Evolutionary conservation across 2,113 vertebrate species (phyloP).

Genomic region (Formicarius rufipectus): DNA sequence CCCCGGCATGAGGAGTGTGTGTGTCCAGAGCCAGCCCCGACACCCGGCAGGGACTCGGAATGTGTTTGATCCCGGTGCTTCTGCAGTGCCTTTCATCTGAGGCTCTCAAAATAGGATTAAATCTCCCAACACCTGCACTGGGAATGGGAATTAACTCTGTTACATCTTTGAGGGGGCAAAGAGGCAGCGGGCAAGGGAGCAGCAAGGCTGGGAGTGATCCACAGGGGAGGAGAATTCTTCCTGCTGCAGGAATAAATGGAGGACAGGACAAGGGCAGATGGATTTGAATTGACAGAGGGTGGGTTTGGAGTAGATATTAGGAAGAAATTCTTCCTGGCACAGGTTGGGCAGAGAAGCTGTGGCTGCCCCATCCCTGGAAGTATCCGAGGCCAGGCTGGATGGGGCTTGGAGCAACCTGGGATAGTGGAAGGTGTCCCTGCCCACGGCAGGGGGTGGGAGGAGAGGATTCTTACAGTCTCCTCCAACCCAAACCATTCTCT

Average conservation of each 20-base stretch:
- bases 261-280: neutral
- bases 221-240: neutral
- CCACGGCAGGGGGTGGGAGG: neutral
- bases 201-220: neutral
- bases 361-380: neutral
- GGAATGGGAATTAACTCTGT: neutral
- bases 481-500: neutral
- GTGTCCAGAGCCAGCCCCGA: neutral
- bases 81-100: neutral
- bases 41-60: neutral
- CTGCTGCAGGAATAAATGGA: neutral
- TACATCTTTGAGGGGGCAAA: neutral
- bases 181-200: neutral
- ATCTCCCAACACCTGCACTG: neutral
- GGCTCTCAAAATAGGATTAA: neutral
- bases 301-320: neutral
- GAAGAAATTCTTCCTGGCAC: neutral
- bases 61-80: fast-evolving
- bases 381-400: neutral
- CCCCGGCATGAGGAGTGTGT: fast-evolving
- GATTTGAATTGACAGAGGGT: neutral
- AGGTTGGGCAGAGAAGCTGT: neutral
- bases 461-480: neutral
- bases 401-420: neutral
- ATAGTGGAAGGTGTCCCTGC: neutral